These are phyloP conservation scores for Corbicula japonica DNA, from an alignment of 2,888 invertebrate genomes.

Conservation along the genomic window DNA sequence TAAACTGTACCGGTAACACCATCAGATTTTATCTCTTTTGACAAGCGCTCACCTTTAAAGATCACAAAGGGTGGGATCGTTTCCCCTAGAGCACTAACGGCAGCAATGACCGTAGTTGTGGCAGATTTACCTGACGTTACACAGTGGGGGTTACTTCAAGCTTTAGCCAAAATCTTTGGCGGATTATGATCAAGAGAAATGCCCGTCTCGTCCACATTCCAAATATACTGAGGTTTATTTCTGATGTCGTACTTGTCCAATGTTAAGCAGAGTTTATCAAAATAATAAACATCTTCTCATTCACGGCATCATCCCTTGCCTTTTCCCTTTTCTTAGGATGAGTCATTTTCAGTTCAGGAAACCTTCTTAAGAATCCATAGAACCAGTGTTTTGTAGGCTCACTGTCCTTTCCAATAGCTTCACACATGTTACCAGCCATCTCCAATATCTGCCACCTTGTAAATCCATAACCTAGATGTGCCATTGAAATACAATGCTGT, in stretches of 20 bases:
- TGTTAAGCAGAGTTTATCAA: too few species aligned
- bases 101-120: slow-evolving; percentile 46
- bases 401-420: slow-evolving; percentile 13
- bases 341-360: slow-evolving; percentile 43
- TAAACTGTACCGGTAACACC: slow-evolving; percentile 42
- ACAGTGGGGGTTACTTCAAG: slow-evolving; percentile 27
- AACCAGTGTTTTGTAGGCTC: slow-evolving; percentile 55
- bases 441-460: slow-evolving; percentile 22
- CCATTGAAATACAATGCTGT: slow-evolving; percentile 38
- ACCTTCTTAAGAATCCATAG: slow-evolving; percentile 42
- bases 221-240: slow-evolving; percentile 40
- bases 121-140: slow-evolving; percentile 31
- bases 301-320: slow-evolving; percentile 45
- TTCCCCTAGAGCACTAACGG: slow-evolving; percentile 44
- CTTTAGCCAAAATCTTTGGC: slow-evolving; percentile 42
- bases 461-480: slow-evolving; percentile 28
- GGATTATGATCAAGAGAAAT: slow-evolving; percentile 50
- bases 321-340: slow-evolving; percentile 44
- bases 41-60: slow-evolving; percentile 52
- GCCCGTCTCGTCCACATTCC: slow-evolving; percentile 48
- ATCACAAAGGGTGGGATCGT: slow-evolving; percentile 46
- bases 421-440: slow-evolving; percentile 27
- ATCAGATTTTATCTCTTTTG: slow-evolving; percentile 17
- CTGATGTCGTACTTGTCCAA: slow-evolving; percentile 21
- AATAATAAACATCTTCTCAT: slow-evolving; percentile 9